These are phyloP conservation scores for Eospalax fontanierii DNA, from an alignment of 2,797 vertebrate genomes.

Conservation along the genomic window DNA sequence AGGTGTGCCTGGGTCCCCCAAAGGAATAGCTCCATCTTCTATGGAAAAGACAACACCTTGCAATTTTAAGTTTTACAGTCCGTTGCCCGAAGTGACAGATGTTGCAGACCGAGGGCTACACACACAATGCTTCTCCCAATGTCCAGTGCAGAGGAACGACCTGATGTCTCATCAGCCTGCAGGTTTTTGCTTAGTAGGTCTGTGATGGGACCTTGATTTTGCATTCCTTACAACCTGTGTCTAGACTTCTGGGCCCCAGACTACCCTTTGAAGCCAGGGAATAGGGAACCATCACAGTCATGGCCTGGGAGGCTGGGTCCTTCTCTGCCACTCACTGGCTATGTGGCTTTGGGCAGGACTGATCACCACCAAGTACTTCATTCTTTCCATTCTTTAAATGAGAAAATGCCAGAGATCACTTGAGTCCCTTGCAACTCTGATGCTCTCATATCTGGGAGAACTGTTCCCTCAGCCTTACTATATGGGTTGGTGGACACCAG, in stretches of 20 bases:
- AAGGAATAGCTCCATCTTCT: background rate
- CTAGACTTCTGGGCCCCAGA: background rate
- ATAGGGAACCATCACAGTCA: background rate
- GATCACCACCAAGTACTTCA: background rate
- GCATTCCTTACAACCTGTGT: background rate
- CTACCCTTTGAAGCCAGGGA: background rate
- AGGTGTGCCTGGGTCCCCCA: background rate
- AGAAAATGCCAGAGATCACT: background rate
- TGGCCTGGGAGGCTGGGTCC: background rate
- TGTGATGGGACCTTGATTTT: background rate
- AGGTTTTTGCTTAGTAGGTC: background rate
- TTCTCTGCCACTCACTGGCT: background rate
- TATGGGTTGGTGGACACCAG: background rate
- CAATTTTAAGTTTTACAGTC: background rate
- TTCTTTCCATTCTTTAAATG: conserved; percentile 17
- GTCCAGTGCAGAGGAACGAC: no score
- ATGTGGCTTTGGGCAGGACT: no score
- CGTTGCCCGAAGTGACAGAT: background rate
- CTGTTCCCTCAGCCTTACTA: background rate
- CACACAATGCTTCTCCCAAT: background rate
- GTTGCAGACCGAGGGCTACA: background rate
- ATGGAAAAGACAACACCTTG: background rate
- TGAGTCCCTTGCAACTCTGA: background rate
- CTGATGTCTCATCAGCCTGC: background rate
- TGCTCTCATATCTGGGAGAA: background rate